Evolutionary conservation across 2,113 vertebrate species (phyloP).

Genomic region (Orientallactaga bullata): DNA sequence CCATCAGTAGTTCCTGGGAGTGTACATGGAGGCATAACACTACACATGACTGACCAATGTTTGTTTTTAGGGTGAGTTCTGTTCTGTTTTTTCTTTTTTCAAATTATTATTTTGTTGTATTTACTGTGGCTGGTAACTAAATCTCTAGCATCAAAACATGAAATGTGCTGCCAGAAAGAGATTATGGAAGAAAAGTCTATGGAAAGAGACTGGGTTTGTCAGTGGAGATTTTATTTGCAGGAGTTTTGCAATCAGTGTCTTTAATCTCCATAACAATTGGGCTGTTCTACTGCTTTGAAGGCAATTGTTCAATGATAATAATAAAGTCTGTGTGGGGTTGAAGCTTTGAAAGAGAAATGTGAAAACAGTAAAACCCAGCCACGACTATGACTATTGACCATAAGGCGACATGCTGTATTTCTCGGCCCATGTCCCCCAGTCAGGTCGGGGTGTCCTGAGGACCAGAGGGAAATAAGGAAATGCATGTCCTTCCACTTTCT

Average conservation of each 20-base stretch:
- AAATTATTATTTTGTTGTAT: slow-evolving; percentile 85
- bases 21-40: background rate
- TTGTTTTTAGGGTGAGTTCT: slow-evolving; percentile 85
- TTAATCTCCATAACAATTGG: slow-evolving; percentile 83
- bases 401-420: background rate
- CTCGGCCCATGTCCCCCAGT: background rate
- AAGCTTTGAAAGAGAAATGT: slow-evolving; percentile 27
- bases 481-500: background rate
- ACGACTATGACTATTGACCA: rapidly evolving
- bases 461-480: background rate
- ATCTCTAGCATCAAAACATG: slow-evolving; percentile 83
- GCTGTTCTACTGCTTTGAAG: slow-evolving; percentile 61
- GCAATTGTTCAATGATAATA: slow-evolving; percentile 53
- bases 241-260: slow-evolving; percentile 84
- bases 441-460: background rate
- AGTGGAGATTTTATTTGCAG: slow-evolving; percentile 79
- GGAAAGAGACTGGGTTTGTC: slow-evolving; percentile 85
- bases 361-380: background rate
- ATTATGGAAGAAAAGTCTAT: slow-evolving; percentile 85
- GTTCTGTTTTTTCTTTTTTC: background rate
- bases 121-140: slow-evolving; percentile 86
- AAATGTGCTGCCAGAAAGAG: slow-evolving; percentile 87
- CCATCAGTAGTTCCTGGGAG: background rate
- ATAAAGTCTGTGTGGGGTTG: background rate
- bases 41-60: slow-evolving; percentile 68